These are phyloP conservation scores for Ivindomyrus marchei DNA, from an alignment of 2,113 vertebrate species.

Conservation along the genomic window DNA sequence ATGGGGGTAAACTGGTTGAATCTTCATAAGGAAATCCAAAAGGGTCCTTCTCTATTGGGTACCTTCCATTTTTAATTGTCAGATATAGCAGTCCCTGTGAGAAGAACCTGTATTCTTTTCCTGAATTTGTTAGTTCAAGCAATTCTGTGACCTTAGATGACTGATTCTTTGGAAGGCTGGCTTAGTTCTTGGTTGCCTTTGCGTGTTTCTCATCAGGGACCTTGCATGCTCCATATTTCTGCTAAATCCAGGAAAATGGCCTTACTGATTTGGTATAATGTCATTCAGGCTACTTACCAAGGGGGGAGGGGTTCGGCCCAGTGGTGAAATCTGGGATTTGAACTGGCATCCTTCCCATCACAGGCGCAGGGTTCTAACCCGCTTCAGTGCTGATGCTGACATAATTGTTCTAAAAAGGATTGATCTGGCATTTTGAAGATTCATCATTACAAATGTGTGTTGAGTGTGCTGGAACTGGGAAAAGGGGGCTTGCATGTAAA, in stretches of 20 bases:
- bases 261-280: not conserved
- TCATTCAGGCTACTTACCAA: constrained; percentile 18
- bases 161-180: constrained; percentile 10
- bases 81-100: not conserved
- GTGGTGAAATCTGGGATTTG: not conserved
- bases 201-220: constrained; percentile 13
- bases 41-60: not conserved
- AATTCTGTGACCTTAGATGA: constrained; percentile 18
- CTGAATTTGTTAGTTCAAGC: not conserved
- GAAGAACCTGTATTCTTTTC: not conserved
- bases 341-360: not conserved
- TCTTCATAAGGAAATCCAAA: not conserved
- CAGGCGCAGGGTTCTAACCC: not conserved
- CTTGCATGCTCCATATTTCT: constrained; percentile 20
- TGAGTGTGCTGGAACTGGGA: not conserved
- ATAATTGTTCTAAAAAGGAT: not conserved
- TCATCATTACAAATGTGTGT: constrained; percentile 8
- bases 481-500: not conserved
- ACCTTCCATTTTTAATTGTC: not conserved
- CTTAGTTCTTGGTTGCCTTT: constrained; percentile 5
- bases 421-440: constrained; percentile 9
- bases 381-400: constrained; percentile 17
- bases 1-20: not conserved
- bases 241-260: constrained; percentile 18
- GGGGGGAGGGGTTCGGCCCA: not conserved